Base-by-base conservation (phyloP, 2,888 invertebrate species). In the Disparrhopalites patrizii region DNA sequence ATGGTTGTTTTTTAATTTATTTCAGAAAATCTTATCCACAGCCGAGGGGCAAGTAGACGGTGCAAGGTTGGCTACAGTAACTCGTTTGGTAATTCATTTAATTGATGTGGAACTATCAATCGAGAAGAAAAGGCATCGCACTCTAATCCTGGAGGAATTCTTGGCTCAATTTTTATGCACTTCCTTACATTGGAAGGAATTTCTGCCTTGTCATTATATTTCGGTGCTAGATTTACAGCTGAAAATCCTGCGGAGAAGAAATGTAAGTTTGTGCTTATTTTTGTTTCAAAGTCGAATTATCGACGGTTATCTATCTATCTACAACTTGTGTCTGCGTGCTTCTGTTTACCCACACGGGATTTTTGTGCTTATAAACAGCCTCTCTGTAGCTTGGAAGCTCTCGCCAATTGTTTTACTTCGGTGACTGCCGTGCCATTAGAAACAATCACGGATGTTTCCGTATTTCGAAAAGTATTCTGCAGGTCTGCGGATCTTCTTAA, bases 321-420 rank as follows among this genome's bases (percentile, higher is more conserved):
- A n/a, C n/a, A n/a, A n/a, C n/a, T n/a, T n/a, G n/a, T n/a, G n/a
- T n/a, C n/a, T n/a, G n/a, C n/a, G n/a, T n/a, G n/a, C n/a, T n/a
- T n/a, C n/a, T n/a, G n/a, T n/a, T n/a, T n/a, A n/a, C n/a, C n/a
- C n/a, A n/a, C n/a, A n/a, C n/a, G n/a, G n/a, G n/a, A n/a, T n/a
- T n/a, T n/a, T n/a, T n/a, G n/a, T n/a, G n/a, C n/a, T n/a, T n/a
- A n/a, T n/a, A n/a, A n/a, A 47, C 55, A 75, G 75, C 69, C 71
- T 1, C 65, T 74, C 62, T 66, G 70, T 27, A 72, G 58, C 51
- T 25, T 69, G n/a, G 63, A 61, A 10, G 33, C 69, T 2, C 40
- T 73, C 25, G 70, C 73, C 4, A 55, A 68, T 23, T 73, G 72
- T 51, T 65, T 75, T 28, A 38, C 68, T n/a, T 73, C 73, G 8